Base-by-base conservation (phyloP, 2,888 invertebrate species). In the Dioctria linearis region DNA sequence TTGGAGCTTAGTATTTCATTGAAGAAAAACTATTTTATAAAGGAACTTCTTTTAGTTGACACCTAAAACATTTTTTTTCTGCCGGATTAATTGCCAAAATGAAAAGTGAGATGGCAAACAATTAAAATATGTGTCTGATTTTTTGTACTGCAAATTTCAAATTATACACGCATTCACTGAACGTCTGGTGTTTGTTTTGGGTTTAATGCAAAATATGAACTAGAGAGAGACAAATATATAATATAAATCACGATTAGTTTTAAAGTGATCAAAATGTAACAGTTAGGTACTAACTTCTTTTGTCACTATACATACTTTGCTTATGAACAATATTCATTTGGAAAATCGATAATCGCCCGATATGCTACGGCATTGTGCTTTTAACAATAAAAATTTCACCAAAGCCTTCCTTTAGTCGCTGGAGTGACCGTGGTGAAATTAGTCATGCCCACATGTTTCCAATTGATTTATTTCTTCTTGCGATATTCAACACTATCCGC, bases 391-490 rank as follows among this genome's bases (percentile, higher is more conserved):
- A 46, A 49, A 39, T n/a, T 59, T 39, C 13, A 61, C 13, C 63
- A 61, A 63, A 63, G 11, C 11, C 43, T n/a, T 11, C 39, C 59
- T 25, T 39, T 59, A 13, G 9, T 11, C 13, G 25, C n/a, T 25
- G 5, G 46, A 37, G 49, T 63, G 76, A 49, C 76, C 61, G 49
- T 76, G 76, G 43, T 61, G 63, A 51, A 39, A 76, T 76, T 76
- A 43, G 76, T 63, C 49, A 46, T 63, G 63, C 76, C 76, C 57
- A 76, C 63, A 61, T 76, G 76, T 63, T 63, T 61, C 76, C 63
- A 63, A 76, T 76, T 76, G 76, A 76, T 76, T 76, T 76, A 76
- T 76, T 37, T 42, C 63, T 46, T 61, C 49, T 59, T 75, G 73
- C 13, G 39, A 25, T 9, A 61, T 63, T 25, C 25, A 25, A 25